Evolutionary conservation across 2,888 invertebrate species (phyloP).

Genomic region (Julus scandinavius): DNA sequence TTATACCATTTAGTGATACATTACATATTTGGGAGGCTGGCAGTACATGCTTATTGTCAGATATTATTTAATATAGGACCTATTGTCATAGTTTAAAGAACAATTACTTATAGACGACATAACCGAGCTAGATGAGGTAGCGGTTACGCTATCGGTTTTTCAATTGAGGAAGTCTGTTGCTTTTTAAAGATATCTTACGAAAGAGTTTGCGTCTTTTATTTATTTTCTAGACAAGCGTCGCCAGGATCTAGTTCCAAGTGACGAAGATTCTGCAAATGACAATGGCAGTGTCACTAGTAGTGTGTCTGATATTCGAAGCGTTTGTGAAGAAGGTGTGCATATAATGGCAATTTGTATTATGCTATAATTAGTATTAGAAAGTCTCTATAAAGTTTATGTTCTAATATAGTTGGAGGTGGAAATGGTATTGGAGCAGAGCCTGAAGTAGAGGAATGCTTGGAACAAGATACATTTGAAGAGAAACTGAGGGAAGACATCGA

Average conservation of each 20-base stretch:
- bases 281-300: conserved; percentile 84
- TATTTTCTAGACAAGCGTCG: conserved; percentile 47
- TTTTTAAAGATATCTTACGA: not conserved
- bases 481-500: conserved; percentile 89
- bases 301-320: conserved; percentile 79
- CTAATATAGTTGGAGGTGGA: conserved; percentile 47
- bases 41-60: too few species aligned
- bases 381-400: not conserved
- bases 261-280: conserved; percentile 82
- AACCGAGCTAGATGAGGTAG: too few species aligned
- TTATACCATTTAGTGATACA: too few species aligned
- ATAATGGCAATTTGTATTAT: not conserved
- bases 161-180: not conserved
- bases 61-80: too few species aligned
- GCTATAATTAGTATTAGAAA: not conserved
- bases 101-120: too few species aligned
- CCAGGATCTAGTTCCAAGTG: conserved; percentile 62
- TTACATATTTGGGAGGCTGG: too few species aligned
- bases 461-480: conserved; percentile 84
- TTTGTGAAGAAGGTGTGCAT: conserved; percentile 63
- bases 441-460: conserved; percentile 72
- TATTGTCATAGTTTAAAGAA: too few species aligned
- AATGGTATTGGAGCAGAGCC: conserved; percentile 59
- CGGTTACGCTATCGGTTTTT: too few species aligned
- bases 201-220: not conserved